Conservation (phyloP, 2,113 vertebrate genomes). For the Thalassarche chlororhynchos region DNA sequence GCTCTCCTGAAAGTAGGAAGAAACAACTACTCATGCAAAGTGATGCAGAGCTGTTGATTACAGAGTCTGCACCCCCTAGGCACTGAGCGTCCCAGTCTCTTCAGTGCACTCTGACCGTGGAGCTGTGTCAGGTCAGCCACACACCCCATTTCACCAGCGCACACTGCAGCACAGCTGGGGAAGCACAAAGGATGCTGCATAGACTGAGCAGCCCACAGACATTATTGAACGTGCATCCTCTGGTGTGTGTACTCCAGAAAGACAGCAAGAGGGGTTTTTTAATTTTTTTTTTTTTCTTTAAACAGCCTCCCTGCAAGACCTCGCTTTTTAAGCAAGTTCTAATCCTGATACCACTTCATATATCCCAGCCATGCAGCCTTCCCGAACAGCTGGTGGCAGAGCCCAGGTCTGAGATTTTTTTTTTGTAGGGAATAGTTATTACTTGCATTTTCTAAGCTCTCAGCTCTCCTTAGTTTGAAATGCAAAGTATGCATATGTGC, state of each 20-base stretch:
- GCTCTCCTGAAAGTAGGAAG: background rate
- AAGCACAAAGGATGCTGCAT: background rate
- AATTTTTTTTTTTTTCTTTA: background rate
- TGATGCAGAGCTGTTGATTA: background rate
- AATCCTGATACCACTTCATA: background rate
- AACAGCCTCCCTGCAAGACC: background rate
- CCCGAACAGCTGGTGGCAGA: background rate
- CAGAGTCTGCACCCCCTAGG: background rate
- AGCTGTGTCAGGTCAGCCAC: background rate
- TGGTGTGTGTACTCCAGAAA: background rate
- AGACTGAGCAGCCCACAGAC: background rate
- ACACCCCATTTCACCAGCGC: fast-evolving
- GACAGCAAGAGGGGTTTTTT: background rate
- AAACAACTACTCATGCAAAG: background rate
- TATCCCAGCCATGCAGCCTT: background rate
- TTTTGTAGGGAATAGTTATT: background rate
- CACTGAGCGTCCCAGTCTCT: background rate
- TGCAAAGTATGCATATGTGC: conserved; percentile 8
- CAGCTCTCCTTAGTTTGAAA: conserved; percentile 15
- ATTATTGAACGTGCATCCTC: background rate
- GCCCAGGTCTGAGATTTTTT: background rate
- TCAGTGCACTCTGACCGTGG: background rate
- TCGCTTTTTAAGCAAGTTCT: background rate
- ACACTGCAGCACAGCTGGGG: background rate
- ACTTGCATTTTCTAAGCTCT: background rate